These are phyloP conservation scores for Synergus laeviventris DNA, from an alignment of 2,888 invertebrate species.

Conservation along the genomic window DNA sequence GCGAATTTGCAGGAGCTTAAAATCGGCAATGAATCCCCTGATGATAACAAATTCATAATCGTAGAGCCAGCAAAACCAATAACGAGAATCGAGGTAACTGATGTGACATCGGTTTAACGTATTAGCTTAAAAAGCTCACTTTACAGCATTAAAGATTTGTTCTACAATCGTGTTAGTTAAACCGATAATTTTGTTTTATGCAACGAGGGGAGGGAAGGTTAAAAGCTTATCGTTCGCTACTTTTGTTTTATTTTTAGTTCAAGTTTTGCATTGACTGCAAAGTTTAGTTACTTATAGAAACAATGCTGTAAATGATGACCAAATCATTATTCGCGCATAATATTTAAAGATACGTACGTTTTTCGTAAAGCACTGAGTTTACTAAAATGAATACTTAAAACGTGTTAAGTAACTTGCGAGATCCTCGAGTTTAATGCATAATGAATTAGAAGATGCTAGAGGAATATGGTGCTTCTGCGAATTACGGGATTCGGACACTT, in stretches of 20 bases:
- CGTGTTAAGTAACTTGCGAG: constrained; percentile 9
- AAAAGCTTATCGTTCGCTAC: constrained; percentile 5
- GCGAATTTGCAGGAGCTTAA: constrained; percentile 76
- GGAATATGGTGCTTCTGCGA: constrained; percentile 10
- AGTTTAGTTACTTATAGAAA: constrained; percentile 20
- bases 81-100: constrained; percentile 77
- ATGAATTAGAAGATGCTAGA: not conserved
- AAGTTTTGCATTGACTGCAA: constrained; percentile 33
- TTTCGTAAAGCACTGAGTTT: constrained; percentile 4
- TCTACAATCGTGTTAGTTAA: constrained; percentile 7
- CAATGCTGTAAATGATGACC: constrained; percentile 21
- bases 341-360: constrained; percentile 14
- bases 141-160: constrained; percentile 26
- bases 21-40: constrained; percentile 63
- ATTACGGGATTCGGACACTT: constrained; percentile 8
- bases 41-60: constrained; percentile 61
- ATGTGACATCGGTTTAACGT: constrained; percentile 76
- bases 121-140: constrained; percentile 11
- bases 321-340: constrained; percentile 4
- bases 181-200: constrained; percentile 29
- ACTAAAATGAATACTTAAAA: not conserved
- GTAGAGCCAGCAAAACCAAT: constrained; percentile 78
- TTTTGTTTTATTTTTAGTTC: constrained; percentile 30
- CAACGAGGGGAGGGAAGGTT: constrained; percentile 25
- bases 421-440: constrained; percentile 2